Conservation (phyloP, 2,888 invertebrate genomes). For the Coecobrya sp. region DNA sequence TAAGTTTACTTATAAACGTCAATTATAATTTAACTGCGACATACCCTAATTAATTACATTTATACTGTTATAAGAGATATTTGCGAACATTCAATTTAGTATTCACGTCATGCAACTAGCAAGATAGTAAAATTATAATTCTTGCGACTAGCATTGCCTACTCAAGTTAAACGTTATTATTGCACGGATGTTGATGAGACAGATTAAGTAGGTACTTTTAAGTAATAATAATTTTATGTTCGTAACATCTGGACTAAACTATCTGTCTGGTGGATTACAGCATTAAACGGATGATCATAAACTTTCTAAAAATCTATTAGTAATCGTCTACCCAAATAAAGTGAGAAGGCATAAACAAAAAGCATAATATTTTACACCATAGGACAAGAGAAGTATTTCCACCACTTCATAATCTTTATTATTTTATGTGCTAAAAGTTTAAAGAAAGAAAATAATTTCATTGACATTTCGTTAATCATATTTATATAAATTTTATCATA, state of each 20-base stretch:
- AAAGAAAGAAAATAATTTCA: not conserved
- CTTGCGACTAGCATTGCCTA: not conserved
- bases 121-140: not conserved
- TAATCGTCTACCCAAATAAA: not conserved
- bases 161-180: not conserved
- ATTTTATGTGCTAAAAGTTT: not conserved
- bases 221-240: not conserved
- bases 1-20: not conserved
- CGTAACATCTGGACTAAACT: not conserved
- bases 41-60: slow-evolving; percentile 26
- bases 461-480: slow-evolving; percentile 11
- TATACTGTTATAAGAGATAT: too few relatives aligned
- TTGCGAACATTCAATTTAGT: too few relatives aligned
- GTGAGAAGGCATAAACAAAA: not conserved
- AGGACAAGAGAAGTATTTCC: not conserved
- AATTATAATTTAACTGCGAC: slow-evolving; percentile 49
- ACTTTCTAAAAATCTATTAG: not conserved
- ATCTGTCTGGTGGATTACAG: not conserved
- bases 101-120: too few relatives aligned
- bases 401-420: slow-evolving; percentile 12
- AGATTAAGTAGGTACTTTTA: not conserved
- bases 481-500: not conserved
- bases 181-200: not conserved
- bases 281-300: not conserved
- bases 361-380: not conserved